These are phyloP conservation scores for Aplysia californica DNA, from an alignment of 1,140 invertebrate genomes.

Conservation along the genomic window DNA sequence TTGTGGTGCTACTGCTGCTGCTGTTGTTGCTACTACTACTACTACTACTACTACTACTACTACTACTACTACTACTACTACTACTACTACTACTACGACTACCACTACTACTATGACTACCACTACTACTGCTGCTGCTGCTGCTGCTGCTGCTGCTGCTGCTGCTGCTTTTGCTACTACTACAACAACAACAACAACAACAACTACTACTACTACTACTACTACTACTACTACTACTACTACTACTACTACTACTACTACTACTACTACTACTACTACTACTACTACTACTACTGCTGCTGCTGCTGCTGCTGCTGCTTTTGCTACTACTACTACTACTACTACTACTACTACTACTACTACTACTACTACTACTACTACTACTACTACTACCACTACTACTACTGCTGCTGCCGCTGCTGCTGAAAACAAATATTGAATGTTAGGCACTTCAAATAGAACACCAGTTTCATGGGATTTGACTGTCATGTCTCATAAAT, in stretches of 20 bases:
- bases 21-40: too few relatives aligned
- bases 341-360: slow-evolving; percentile 16
- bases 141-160: not conserved
- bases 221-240: slow-evolving; percentile 16
- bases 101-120: too few relatives aligned
- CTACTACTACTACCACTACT: slow-evolving; percentile 11
- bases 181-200: not conserved
- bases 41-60: too few relatives aligned
- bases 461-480: too few relatives aligned
- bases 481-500: too few relatives aligned
- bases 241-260: slow-evolving; percentile 17
- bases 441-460: too few relatives aligned
- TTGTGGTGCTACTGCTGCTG: too few relatives aligned
- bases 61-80: not conserved
- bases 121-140: not conserved
- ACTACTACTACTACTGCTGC: slow-evolving; percentile 13
- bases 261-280: slow-evolving; percentile 12
- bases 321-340: slow-evolving; percentile 1
- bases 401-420: not conserved
- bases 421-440: not conserved
- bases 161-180: not conserved
- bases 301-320: not conserved
- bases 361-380: slow-evolving; percentile 17
- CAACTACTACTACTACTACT: slow-evolving; percentile 14
- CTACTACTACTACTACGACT: too few relatives aligned